Evolutionary conservation across 2,113 vertebrate genomes (phyloP).

Genomic region (Circaetus cinerascens): DNA sequence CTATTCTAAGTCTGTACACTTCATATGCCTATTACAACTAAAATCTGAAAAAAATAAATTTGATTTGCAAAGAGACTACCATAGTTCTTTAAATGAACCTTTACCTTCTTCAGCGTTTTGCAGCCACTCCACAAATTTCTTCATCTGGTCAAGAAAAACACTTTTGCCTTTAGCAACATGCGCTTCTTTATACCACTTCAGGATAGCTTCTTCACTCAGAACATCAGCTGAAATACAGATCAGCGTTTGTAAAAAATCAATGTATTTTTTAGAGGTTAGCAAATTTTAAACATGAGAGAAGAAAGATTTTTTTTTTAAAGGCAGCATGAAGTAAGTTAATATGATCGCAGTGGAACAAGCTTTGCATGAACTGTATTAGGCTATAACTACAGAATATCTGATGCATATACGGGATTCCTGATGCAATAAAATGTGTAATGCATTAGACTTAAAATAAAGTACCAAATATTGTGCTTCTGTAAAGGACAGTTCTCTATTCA

Average conservation of each 20-base stretch:
- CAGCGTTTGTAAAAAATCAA: not conserved
- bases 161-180: constrained; percentile 91
- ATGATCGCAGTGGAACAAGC: not conserved
- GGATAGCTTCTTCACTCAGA: constrained; percentile 88
- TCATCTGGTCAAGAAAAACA: constrained; percentile 93
- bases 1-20: not conserved
- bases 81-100: not conserved
- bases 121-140: constrained; percentile 93
- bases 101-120: constrained; percentile 92
- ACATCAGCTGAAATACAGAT: constrained; percentile 83
- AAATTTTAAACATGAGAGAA: not conserved
- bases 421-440: not conserved
- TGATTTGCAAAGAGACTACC: not conserved
- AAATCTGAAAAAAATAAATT: not conserved
- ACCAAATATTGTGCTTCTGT: not conserved
- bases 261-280: not conserved
- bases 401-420: not conserved
- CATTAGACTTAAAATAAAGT: not conserved
- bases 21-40: not conserved
- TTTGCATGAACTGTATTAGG: not conserved
- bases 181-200: constrained; percentile 91
- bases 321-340: not conserved
- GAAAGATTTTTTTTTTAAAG: not conserved
- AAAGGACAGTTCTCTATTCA: not conserved
- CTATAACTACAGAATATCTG: not conserved